phyloP scores from a whole-genome alignment of 1,140 invertebrate genomes.

The Platyscapa corneri region DNA sequence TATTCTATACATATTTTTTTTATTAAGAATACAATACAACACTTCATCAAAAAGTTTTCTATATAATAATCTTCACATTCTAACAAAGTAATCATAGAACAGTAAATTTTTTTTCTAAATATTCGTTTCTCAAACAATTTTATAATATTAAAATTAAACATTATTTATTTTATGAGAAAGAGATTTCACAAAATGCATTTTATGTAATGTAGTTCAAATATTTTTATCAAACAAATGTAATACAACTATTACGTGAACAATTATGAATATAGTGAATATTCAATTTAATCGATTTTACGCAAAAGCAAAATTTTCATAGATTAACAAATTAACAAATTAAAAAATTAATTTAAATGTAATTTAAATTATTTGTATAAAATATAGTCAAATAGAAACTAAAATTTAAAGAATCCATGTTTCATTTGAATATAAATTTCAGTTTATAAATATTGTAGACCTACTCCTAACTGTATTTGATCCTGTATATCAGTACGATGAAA shows the following conservation, averaged over 20 bases:
- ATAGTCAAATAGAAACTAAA: constrained; percentile 22
- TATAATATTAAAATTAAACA: constrained; percentile 25
- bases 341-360: too few relatives aligned
- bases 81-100: constrained; percentile 18
- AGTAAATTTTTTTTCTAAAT: constrained; percentile 18
- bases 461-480: constrained; percentile 70
- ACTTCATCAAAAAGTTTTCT: constrained; percentile 32
- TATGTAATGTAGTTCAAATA: too few relatives aligned
- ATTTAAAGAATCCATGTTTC: constrained; percentile 14
- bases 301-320: constrained; percentile 18
- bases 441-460: constrained; percentile 71
- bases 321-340: constrained; percentile 15
- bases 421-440: background rate
- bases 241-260: too few relatives aligned
- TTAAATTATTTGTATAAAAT: too few relatives aligned
- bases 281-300: background rate
- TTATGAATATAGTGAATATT: constrained; percentile 1
- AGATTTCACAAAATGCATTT: constrained; percentile 30
- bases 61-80: constrained; percentile 12
- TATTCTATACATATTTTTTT: constrained; percentile 35
- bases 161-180: constrained; percentile 34
- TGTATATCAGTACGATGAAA: constrained; percentile 65
- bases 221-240: too few relatives aligned
- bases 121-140: constrained; percentile 22
- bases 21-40: constrained; percentile 31